These are phyloP conservation scores for Podabrus alpinus DNA, from an alignment of 2,888 invertebrate genomes.

Conservation along the genomic window DNA sequence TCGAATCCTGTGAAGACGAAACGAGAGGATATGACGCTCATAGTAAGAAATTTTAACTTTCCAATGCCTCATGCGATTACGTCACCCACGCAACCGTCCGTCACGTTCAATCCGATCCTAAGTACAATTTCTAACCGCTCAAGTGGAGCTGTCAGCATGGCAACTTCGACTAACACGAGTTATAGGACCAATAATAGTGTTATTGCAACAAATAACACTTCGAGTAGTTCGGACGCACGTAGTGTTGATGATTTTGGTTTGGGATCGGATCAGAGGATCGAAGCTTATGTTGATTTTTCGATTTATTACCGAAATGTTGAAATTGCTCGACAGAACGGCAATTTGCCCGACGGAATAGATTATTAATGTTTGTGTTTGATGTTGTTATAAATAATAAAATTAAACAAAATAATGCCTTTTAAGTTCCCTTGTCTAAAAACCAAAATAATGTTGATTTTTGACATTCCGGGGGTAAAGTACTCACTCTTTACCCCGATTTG, in stretches of 20 bases:
- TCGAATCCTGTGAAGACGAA: slow-evolving; percentile 60
- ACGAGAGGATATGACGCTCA: slow-evolving; percentile 82
- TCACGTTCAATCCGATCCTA: slow-evolving; percentile 67
- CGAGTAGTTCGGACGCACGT: slow-evolving; percentile 44
- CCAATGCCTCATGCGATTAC: slow-evolving; percentile 68
- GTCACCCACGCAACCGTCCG: slow-evolving; percentile 59
- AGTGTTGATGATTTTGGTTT: slow-evolving; percentile 53
- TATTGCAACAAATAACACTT: slow-evolving; percentile 49
- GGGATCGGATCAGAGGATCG: slow-evolving; percentile 67
- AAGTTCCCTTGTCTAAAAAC: background rate
- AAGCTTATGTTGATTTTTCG: slow-evolving; percentile 83
- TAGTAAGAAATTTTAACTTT: slow-evolving; percentile 86
- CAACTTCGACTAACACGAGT: slow-evolving; percentile 35
- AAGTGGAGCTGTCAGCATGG: slow-evolving; percentile 37
- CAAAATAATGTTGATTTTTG: too few species aligned
- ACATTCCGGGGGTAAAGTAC: too few species aligned
- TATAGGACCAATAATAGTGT: slow-evolving; percentile 51
- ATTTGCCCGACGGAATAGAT: slow-evolving; percentile 66
- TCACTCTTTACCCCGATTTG: too few species aligned
- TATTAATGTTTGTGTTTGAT: slow-evolving; percentile 47
- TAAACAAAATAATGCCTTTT: background rate
- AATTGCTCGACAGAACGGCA: slow-evolving; percentile 67
- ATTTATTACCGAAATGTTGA: slow-evolving; percentile 77
- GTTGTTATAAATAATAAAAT: background rate
- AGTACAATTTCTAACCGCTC: slow-evolving; percentile 39